Evolutionary conservation across 2,113 vertebrate species (phyloP), one percentile per base, ranked within the genome.

Genomic region (Marmota flaviventris): DNA sequence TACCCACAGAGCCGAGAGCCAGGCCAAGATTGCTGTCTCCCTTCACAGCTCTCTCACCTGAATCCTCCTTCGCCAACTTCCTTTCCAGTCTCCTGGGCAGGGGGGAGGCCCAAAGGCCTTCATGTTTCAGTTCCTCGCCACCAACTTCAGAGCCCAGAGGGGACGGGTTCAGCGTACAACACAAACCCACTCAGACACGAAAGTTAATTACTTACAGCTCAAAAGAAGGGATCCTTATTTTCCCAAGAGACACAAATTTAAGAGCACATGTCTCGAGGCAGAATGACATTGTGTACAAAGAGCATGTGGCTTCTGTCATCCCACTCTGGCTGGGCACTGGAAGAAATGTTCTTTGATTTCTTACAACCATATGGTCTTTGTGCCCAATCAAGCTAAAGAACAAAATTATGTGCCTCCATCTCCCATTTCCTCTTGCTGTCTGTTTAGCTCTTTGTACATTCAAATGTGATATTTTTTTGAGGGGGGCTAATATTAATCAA

Each of bases 161-260:
- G 24, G 72, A 82, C 39, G 29, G 82, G 29, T 27, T 88, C 70
- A 82, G 42, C 32, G 37, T 79, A 81, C 81, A 95, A 53, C 63
- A 81, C 29, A 92, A 39, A 58, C n/a, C 5, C 34, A 63, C 42
- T 82, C 94, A 69, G 63, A 85, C 42, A 76, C 53, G 63, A 45
- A 78, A 61, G 12, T 48, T 58, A 78, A 75, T 94, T 20, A 58
- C 53, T 79, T 77, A 27, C 2, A 37, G 75, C 53, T 92, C 76
- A 95, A 72, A 86, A 73, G 39, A 63, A 93, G 65, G 61, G 51
- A 61, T 45, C 24, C 53, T 95, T 87, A 12, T 58, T 89, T 97
- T 96, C 65, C 24, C 42, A 93, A 85, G 77, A 95, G 32, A 83
- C 29, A 14, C 76, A 37, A 27, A 69, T 51, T 94, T 90, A 34